These are phyloP conservation scores for Erythrocercus mccallii DNA, from an alignment of 2,113 vertebrate species.

Conservation along the genomic window DNA sequence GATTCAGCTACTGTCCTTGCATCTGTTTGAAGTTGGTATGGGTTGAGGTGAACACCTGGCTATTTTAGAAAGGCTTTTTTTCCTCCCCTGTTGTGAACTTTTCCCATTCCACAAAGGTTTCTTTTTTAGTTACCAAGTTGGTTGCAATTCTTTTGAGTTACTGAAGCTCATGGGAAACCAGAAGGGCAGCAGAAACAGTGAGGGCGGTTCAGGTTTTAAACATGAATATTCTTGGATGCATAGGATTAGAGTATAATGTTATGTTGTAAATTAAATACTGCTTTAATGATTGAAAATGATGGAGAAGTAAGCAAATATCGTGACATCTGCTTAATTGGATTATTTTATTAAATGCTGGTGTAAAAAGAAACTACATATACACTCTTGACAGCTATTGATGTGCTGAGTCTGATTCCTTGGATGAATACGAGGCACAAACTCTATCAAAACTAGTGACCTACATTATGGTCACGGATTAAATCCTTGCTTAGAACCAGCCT, in stretches of 20 bases:
- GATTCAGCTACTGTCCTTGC: conserved; percentile 48
- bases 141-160: conserved; percentile 55
- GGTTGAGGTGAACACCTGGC: conserved; percentile 60
- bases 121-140: conserved; percentile 44
- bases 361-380: not conserved
- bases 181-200: conserved; percentile 11
- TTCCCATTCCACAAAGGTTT: conserved; percentile 48
- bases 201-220: conserved; percentile 50
- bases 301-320: not conserved
- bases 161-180: conserved; percentile 32
- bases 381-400: not conserved
- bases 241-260: not conserved
- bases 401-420: not conserved
- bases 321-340: not conserved
- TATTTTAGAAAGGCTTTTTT: conserved; percentile 56
- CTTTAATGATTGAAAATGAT: not conserved
- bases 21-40: conserved; percentile 53
- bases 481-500: not conserved
- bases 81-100: conserved; percentile 49
- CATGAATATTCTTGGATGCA: not conserved
- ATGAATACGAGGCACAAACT: not conserved
- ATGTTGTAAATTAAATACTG: conserved; percentile 1
- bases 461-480: not conserved
- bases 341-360: not conserved
- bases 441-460: not conserved